Percentiles rank a stretch among this genome's conserved stretches.
Conservation (phyloP, 2,888 invertebrate genomes). For the Caenorhabditis virilis region DNA sequence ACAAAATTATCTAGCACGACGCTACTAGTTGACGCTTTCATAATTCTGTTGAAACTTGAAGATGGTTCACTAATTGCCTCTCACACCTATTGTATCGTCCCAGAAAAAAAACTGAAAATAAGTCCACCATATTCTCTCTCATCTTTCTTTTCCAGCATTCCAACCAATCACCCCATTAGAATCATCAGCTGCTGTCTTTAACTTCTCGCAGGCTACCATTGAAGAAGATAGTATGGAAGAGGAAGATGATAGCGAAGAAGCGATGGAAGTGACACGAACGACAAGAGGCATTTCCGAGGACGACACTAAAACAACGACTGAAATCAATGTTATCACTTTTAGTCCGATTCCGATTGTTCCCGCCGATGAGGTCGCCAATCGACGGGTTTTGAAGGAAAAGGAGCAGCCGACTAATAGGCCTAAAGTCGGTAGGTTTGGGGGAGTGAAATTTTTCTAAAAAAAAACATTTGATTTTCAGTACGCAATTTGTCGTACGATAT, state of each 20-base stretch:
- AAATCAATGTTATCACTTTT: slow-evolving; percentile 26
- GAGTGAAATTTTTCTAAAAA: not conserved
- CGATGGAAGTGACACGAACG: not conserved
- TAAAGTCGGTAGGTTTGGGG: not conserved
- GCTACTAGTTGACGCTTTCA: too few relatives aligned
- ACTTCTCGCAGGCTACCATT: slow-evolving; percentile 25
- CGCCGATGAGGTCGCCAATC: slow-evolving; percentile 21
- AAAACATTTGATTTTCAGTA: not conserved
- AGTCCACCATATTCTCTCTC: too few relatives aligned
- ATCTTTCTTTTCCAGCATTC: too few relatives aligned
- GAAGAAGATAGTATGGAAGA: slow-evolving; percentile 23
- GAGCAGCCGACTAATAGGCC: slow-evolving; percentile 8
- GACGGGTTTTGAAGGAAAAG: slow-evolving; percentile 28
- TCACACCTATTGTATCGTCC: too few relatives aligned
- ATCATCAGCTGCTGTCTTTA: slow-evolving; percentile 13
- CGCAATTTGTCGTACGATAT: too few relatives aligned
- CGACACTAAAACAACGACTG: not conserved
- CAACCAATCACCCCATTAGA: slow-evolving; percentile 20
- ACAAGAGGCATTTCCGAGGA: not conserved
- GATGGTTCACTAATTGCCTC: too few relatives aligned
- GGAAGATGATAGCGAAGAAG: slow-evolving; percentile 9
- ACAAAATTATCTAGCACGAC: too few relatives aligned
- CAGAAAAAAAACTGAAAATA: too few relatives aligned
- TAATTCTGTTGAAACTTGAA: too few relatives aligned
- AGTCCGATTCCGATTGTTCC: slow-evolving; percentile 19